Conservation (phyloP, 1,140 invertebrate genomes). For the Venustaconcha ellipsiformis region DNA sequence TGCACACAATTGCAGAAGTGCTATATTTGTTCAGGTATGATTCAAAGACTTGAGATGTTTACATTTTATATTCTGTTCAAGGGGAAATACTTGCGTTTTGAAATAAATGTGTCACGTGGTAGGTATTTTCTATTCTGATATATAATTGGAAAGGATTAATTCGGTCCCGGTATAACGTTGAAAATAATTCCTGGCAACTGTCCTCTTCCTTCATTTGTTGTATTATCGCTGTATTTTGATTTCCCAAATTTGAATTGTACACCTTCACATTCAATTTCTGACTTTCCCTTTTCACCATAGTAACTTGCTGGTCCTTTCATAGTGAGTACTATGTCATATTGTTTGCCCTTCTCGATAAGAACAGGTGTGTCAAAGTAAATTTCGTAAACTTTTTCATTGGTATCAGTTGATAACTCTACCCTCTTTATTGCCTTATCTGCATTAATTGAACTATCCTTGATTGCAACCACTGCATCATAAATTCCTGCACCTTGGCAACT, state of each 20-base stretch:
- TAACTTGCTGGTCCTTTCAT: constrained; percentile 12
- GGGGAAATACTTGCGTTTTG: too few species aligned
- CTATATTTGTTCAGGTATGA: too few species aligned
- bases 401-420: constrained; percentile 8
- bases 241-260: constrained; percentile 14
- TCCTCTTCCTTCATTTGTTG: constrained; percentile 13
- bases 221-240: constrained; percentile 9
- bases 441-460: constrained; percentile 6
- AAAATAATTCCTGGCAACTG: constrained; percentile 31
- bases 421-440: constrained; percentile 6
- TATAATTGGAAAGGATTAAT: too few species aligned
- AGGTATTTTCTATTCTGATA: too few species aligned
- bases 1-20: too few species aligned
- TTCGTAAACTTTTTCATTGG: constrained; percentile 22
- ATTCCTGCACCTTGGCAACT: constrained; percentile 9
- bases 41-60: too few species aligned
- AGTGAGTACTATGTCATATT: constrained; percentile 6
- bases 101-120: too few species aligned
- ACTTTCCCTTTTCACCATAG: constrained; percentile 13
- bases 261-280: neutral
- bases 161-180: neutral
- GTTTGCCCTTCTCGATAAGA: neutral
- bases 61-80: too few species aligned
- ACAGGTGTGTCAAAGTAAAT: constrained; percentile 13
- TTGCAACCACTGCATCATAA: neutral